phyloP scores from a whole-genome alignment of 2,797 vertebrate genomes.

The Epinephelus coioides region DNA sequence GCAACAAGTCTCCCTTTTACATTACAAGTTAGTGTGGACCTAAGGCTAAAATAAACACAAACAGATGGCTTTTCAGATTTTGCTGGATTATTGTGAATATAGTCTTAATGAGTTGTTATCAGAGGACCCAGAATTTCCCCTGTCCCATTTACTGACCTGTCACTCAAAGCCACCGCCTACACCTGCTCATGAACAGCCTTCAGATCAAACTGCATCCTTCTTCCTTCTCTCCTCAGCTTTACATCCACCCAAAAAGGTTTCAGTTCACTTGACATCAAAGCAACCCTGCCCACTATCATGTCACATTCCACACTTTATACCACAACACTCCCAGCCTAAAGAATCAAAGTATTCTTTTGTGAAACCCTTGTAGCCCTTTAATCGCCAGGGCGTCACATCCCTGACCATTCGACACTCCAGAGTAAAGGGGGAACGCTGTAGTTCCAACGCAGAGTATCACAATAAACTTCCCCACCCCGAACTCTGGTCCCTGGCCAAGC shows the following conservation, averaged over 20 bases:
- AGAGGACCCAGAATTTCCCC: neutral
- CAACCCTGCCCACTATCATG: slow-evolving; percentile 19
- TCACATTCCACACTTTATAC: slow-evolving; percentile 37
- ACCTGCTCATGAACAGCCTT: slow-evolving; percentile 6
- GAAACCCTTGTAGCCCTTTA: slow-evolving; percentile 34
- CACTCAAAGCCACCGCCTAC: slow-evolving; percentile 6
- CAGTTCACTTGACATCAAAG: slow-evolving; percentile 26
- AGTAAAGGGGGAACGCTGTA: slow-evolving; percentile 43
- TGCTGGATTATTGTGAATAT: neutral
- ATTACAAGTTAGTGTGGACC: neutral
- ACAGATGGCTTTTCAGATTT: neutral
- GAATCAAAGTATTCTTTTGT: slow-evolving; percentile 37
- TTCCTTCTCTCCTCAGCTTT: neutral
- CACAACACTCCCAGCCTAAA: slow-evolving; percentile 25
- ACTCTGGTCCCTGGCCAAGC: slow-evolving; percentile 72
- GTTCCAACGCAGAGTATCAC: slow-evolving; percentile 71
- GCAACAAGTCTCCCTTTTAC: too few species aligned
- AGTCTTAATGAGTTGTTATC: neutral
- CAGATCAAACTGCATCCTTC: slow-evolving; percentile 33
- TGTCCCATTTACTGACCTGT: neutral
- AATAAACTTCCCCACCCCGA: slow-evolving; percentile 74
- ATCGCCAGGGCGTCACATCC: slow-evolving; percentile 51
- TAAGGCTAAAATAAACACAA: neutral
- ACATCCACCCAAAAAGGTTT: neutral
- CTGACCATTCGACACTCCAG: slow-evolving; percentile 46